Evolutionary conservation across 2,113 vertebrate species (phyloP).

Genomic region (Silurus meridionalis): DNA sequence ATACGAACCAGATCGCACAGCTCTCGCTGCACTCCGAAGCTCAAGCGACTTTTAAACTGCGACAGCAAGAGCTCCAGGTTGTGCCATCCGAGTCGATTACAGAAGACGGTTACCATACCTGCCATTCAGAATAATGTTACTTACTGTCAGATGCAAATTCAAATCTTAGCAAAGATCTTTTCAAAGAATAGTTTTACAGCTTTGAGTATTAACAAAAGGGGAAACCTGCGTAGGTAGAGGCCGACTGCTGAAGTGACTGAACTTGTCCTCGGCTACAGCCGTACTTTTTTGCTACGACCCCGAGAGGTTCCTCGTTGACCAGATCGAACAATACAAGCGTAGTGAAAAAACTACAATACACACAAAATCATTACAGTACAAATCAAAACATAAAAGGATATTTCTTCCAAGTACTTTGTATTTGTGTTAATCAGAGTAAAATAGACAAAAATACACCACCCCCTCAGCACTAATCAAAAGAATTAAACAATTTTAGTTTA

Average conservation of each 20-base stretch:
- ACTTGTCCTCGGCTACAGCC: slow-evolving; percentile 94
- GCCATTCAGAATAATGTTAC: slow-evolving; percentile 5
- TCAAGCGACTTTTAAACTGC: slow-evolving; percentile 94
- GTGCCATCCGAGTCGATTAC: slow-evolving; percentile 92
- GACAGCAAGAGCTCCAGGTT: slow-evolving; percentile 95
- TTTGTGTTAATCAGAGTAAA: background rate
- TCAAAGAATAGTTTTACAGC: background rate
- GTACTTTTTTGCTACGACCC: slow-evolving; percentile 86
- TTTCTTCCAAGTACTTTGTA: background rate
- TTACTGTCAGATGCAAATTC: background rate
- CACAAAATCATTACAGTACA: background rate
- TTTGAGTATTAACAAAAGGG: background rate
- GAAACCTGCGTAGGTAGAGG: slow-evolving; percentile 90
- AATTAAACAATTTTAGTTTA: background rate
- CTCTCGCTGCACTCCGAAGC: slow-evolving; percentile 92
- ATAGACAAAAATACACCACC: background rate
- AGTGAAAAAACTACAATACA: slow-evolving; percentile 86
- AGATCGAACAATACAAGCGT: slow-evolving; percentile 92
- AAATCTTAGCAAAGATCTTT: background rate
- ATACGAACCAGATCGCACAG: slow-evolving; percentile 92
- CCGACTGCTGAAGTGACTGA: slow-evolving; percentile 95
- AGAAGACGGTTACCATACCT: slow-evolving; percentile 97
- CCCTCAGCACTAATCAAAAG: background rate
- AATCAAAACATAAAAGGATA: background rate
- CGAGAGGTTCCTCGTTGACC: slow-evolving; percentile 87